Percentiles rank a stretch among this genome's conserved stretches.
Evolutionary conservation across 2,888 invertebrate genomes (phyloP).

Genomic region (Cyclophora punctaria): DNA sequence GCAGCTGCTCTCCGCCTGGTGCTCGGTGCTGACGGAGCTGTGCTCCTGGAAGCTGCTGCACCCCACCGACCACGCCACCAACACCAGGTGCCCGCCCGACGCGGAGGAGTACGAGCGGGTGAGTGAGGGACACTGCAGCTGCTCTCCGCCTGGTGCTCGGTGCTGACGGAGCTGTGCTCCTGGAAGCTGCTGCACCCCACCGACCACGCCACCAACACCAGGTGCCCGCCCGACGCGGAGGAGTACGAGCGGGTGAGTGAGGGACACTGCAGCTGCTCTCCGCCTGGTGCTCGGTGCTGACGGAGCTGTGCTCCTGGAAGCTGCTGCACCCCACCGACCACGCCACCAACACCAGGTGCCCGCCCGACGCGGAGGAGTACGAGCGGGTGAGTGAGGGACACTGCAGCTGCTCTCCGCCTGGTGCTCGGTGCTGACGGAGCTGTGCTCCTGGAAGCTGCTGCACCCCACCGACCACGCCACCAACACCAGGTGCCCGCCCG

Average conservation of each 20-base stretch:
- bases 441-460: constrained; percentile 98
- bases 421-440: constrained; percentile 96
- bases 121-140: constrained; percentile 81
- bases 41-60: constrained; percentile 99
- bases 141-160: constrained; percentile 96
- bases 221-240: constrained; percentile 97
- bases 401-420: constrained; percentile 95
- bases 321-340: constrained; percentile 98
- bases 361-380: constrained; percentile 97
- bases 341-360: constrained; percentile 95
- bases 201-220: constrained; percentile 95
- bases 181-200: constrained; percentile 99
- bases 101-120: constrained; percentile 99
- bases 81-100: constrained; percentile 94
- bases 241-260: constrained; percentile 92
- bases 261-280: constrained; percentile 89
- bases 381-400: constrained; percentile 82
- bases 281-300: constrained; percentile 97
- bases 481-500: constrained; percentile 94
- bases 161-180: constrained; percentile 96
- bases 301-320: constrained; percentile 98
- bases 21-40: constrained; percentile 94
- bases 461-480: constrained; percentile 98
- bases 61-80: constrained; percentile 97
- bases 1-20: constrained; percentile 97